phyloP scores from a whole-genome alignment of 2,113 vertebrate genomes.

The Cheilinus undulatus region DNA sequence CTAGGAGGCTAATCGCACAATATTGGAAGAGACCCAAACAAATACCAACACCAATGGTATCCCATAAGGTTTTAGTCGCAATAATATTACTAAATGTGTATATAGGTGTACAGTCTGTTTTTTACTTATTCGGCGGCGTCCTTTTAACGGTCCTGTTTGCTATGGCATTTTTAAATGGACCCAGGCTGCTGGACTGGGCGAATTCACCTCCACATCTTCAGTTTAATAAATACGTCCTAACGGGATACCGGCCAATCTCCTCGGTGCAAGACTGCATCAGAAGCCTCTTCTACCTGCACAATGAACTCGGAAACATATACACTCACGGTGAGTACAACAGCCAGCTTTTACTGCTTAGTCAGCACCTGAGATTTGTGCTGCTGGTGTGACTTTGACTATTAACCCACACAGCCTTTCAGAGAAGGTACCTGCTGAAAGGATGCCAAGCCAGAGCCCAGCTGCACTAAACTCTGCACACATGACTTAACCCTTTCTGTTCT shows the following conservation, averaged over 20 bases:
- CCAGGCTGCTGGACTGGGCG: conserved; percentile 92
- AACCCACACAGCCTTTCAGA: conserved; percentile 6
- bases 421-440: neutral
- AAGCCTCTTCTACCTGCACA: conserved; percentile 95
- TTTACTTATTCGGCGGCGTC: conserved; percentile 75
- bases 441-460: neutral
- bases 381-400: conserved; percentile 8
- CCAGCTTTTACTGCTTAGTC: conserved; percentile 1
- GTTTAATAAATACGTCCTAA: conserved; percentile 94
- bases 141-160: conserved; percentile 74
- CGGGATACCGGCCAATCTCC: conserved; percentile 90
- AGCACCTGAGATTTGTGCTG: conserved; percentile 19
- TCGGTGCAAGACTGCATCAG: conserved; percentile 90
- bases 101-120: conserved; percentile 76
- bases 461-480: conserved; percentile 1
- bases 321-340: conserved; percentile 88
- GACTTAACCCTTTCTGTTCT: no score
- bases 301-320: conserved; percentile 95
- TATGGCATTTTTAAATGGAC: conserved; percentile 90
- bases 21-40: conserved; percentile 1
- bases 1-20: conserved; percentile 67
- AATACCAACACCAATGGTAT: conserved; percentile 69
- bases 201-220: conserved; percentile 92
- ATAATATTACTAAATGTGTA: conserved; percentile 76
- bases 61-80: conserved; percentile 75